Evolutionary conservation across 2,888 invertebrate species (phyloP), one percentile per base, ranked within the genome.

Genomic region (Cremastobaeus sp.): DNA sequence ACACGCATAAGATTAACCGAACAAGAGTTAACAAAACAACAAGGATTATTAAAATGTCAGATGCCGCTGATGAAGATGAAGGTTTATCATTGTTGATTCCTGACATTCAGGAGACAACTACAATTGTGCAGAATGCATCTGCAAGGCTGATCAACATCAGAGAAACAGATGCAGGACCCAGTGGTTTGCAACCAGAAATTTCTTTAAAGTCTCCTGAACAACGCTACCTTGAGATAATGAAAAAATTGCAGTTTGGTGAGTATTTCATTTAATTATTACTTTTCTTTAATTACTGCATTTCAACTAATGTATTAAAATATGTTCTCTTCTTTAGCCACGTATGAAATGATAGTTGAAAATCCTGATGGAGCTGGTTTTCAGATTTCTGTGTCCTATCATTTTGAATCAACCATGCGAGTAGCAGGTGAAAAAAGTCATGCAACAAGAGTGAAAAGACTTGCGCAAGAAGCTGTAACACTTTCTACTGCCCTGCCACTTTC

Each of bases 391-490:
- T 93, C 96, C 15, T 96, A 97, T 90, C 95, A 96, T 89, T 96
- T 95, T 88, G 96, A 96, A 88, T 93, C 93, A 76, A 94, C 94
- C 80, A 94, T 96, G 81, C 92, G 95, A 77, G 92, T 95, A 68
- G 94, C 95, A 0, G 95, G 96, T 62, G 95, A 96, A 83, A 92
- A 95, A 57, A 93, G 94, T 73, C 95, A 95, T 88, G 95, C 96
- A 1, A 92, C 95, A 30, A 91, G 97, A 76, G 94, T 96, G 81
- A 96, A 97, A 88, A 92, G 98, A 14, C 91, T 98, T 57, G 97
- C 98, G 55, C 98, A 97, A 89, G 97, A 98, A 89, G 95, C 96
- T 39, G 96, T 97, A 74, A 97, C 97, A 21, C 91, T 98, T 52
- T 96, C 96, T 77, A 96, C 96, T 65, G 95, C 95, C 78, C 90